Percentiles rank a stretch among this genome's conserved stretches.
Conservation (phyloP, 2,888 invertebrate species). For the Empis stercorea region DNA sequence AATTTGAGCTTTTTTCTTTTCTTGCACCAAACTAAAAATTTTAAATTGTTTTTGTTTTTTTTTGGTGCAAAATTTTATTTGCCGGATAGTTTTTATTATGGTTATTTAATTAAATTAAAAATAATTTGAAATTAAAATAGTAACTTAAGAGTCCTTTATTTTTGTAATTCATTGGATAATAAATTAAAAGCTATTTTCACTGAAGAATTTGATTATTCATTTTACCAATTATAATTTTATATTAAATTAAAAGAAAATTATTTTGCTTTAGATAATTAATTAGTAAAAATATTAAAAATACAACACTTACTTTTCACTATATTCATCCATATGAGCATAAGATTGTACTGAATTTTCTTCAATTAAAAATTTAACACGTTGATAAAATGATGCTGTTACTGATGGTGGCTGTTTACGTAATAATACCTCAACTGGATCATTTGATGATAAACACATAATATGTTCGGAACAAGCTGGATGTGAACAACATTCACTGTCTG, state of each 20-base stretch:
- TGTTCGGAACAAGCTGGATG: conserved; percentile 76
- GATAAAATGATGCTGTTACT: conserved; percentile 94
- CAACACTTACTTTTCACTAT: conserved; percentile 85
- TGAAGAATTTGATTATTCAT: background rate
- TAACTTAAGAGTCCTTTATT: no score
- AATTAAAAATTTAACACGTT: conserved; percentile 93
- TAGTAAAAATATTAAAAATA: background rate
- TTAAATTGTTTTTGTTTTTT: background rate
- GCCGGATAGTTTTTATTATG: background rate
- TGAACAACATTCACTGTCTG: conserved; percentile 96
- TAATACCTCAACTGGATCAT: conserved; percentile 92
- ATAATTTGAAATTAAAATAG: no score
- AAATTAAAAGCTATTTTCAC: background rate
- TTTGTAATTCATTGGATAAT: no score
- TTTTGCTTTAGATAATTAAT: no score
- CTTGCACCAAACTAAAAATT: conserved; percentile 26
- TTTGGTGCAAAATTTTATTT: background rate
- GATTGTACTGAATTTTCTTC: conserved; percentile 98
- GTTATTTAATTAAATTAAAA: no score
- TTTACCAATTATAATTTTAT: background rate
- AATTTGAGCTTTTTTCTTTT: conserved; percentile 37
- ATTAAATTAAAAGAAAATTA: no score
- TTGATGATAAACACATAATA: conserved; percentile 90
- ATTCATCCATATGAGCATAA: conserved; percentile 94
- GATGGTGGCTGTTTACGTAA: conserved; percentile 92